Base-by-base conservation (phyloP, 2,888 invertebrate species). In the Heliconius erato region DNA sequence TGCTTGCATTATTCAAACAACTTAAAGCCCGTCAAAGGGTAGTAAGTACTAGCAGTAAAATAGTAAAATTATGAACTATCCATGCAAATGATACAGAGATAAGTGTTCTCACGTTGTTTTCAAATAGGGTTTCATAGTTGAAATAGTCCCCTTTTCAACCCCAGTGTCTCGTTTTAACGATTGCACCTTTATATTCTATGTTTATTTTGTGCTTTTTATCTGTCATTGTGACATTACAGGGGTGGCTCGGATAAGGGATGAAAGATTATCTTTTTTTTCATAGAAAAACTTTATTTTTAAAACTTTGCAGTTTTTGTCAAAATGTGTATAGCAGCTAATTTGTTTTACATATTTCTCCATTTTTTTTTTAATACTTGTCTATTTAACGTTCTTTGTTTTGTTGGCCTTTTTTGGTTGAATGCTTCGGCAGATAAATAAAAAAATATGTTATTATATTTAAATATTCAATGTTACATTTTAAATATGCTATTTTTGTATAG, bases 151-250 rank as follows among this genome's bases (percentile, higher is more conserved):
- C 84, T 85, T 86, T 86, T 85, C 86, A 86, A 82, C 81, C 79
- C 76, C 78, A 82, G 80, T 86, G 91, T 93, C 91, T 94, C 93
- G 90, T 87, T 94, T 92, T 95, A 94, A 95, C 94, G 94, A 94
- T 89, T 88, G 86, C 87, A 86, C 89, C 90, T 89, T 91, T 87
- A 88, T 90, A 91, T 90, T 80, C 82, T 90, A 85, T 95, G 94
- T 95, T 95, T 95, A 95, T 93, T 92, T 92, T 92, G 90, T 90
- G 89, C 91, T 90, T 91, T 63, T 94, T 94, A 92, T 94, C 92
- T 92, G 89, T 89, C 91, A 90, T 93, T 95, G 92, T 94, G 81
- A 84, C 63, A 68, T 86, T 83, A 87, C 87, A 90, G 88, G 94
- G 94, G 94, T 91, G 93, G 92, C 94, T 94, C 94, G 91, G 93